Evolutionary conservation across 2,113 vertebrate species (phyloP).

Genomic region (Petroica traversi): DNA sequence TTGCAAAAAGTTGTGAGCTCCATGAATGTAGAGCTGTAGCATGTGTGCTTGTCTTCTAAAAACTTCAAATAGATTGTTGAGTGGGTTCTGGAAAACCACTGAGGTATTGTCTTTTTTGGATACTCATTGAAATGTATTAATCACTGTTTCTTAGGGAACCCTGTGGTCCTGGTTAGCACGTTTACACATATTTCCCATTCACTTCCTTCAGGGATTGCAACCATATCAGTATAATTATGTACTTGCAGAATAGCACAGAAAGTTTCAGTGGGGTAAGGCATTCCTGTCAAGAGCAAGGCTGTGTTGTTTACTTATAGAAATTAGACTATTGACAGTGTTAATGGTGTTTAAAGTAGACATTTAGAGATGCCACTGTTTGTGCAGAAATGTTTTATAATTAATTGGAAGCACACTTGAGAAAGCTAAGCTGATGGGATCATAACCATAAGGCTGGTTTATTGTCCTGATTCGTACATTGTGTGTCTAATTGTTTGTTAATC

Average conservation of each 20-base stretch:
- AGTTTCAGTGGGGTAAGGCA: not conserved
- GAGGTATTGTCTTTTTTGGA: not conserved
- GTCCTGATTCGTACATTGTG: not conserved
- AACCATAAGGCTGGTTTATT: conserved; percentile 15
- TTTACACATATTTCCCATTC: not conserved
- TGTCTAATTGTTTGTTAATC: conserved; percentile 40
- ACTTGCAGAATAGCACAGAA: not conserved
- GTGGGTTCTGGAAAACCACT: not conserved
- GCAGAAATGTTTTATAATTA: conserved; percentile 28
- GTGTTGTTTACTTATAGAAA: conserved; percentile 18
- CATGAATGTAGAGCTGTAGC: not conserved
- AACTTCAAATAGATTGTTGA: not conserved
- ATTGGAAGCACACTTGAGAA: conserved; percentile 26
- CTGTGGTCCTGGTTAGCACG: not conserved
- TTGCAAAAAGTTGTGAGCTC: not conserved
- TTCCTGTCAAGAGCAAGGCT: not conserved
- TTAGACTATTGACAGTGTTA: conserved; percentile 20
- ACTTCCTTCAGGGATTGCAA: not conserved
- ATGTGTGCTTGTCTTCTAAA: not conserved
- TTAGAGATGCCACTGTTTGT: not conserved
- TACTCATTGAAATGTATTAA: not conserved
- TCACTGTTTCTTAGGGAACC: not conserved
- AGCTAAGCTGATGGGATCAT: conserved; percentile 21
- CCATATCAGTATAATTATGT: not conserved
- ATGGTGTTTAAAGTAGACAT: conserved; percentile 26